A percentile compares a stretch with the other conserved stretches of the same genome.
phyloP scores from a whole-genome alignment of 2,797 vertebrate genomes.

The Leontopithecus rosalia region DNA sequence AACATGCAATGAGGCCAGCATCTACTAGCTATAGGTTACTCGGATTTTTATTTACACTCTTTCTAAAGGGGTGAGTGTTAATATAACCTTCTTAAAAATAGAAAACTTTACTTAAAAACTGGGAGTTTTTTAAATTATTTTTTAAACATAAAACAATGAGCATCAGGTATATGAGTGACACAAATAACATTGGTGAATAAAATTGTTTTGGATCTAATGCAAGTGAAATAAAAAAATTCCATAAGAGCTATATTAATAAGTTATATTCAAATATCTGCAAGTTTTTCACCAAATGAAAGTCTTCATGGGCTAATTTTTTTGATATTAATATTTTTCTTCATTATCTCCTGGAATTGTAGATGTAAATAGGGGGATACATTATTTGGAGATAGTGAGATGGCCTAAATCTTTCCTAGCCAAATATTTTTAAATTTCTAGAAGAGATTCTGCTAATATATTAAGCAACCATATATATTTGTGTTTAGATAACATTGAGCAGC shows the following conservation, averaged over 20 bases:
- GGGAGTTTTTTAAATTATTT: neutral
- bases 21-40: neutral
- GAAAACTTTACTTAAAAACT: neutral
- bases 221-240: neutral
- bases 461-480: neutral
- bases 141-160: neutral
- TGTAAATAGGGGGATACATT: neutral
- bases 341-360: neutral
- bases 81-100: neutral
- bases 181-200: neutral
- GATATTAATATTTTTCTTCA: neutral
- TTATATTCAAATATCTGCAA: neutral
- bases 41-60: slow-evolving; percentile 45
- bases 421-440: neutral
- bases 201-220: neutral
- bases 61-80: neutral
- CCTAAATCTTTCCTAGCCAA: neutral
- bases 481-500: neutral
- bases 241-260: neutral
- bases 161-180: neutral
- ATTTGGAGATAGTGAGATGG: neutral
- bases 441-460: neutral
- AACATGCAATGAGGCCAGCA: neutral
- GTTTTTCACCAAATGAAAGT: neutral
- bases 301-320: neutral